phyloP scores from a whole-genome alignment of 2,113 vertebrate species.

The Tenebrosternarchus preto region DNA sequence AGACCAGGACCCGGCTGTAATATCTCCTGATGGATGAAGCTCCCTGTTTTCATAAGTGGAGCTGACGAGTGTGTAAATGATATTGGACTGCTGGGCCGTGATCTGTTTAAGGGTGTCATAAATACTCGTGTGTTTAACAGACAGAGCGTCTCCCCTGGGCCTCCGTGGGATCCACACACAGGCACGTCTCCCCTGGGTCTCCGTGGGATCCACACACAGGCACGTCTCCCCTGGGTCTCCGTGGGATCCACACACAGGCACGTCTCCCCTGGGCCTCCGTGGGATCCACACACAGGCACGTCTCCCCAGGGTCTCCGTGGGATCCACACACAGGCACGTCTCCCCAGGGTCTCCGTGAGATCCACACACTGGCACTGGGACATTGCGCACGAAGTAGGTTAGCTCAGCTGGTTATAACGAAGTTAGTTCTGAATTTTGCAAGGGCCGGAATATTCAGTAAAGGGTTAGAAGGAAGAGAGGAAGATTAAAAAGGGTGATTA shows the following conservation, averaged over 20 bases:
- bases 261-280: slow-evolving; percentile 3
- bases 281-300: too few relatives aligned
- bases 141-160: slow-evolving; percentile 27
- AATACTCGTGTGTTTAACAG: slow-evolving; percentile 44
- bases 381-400: too few relatives aligned
- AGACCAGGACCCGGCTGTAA: slow-evolving; percentile 40
- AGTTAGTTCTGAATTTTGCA: too few relatives aligned
- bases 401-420: not conserved
- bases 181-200: slow-evolving; percentile 20
- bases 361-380: too few relatives aligned
- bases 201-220: too few relatives aligned
- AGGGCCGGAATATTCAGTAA: not conserved
- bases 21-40: slow-evolving; percentile 33
- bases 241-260: slow-evolving; percentile 30
- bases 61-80: slow-evolving; percentile 29
- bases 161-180: not conserved
- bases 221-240: too few relatives aligned
- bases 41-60: slow-evolving; percentile 31
- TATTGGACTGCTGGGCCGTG: slow-evolving; percentile 26
- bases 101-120: slow-evolving; percentile 37
- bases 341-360: not conserved
- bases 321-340: slow-evolving; percentile 25
- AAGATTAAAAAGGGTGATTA: not conserved
- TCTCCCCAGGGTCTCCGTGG: too few relatives aligned
- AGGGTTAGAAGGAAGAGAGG: slow-evolving; percentile 1